These are phyloP conservation scores for Keiferia lycopersicella DNA, from an alignment of 2,888 invertebrate species.

Conservation along the genomic window DNA sequence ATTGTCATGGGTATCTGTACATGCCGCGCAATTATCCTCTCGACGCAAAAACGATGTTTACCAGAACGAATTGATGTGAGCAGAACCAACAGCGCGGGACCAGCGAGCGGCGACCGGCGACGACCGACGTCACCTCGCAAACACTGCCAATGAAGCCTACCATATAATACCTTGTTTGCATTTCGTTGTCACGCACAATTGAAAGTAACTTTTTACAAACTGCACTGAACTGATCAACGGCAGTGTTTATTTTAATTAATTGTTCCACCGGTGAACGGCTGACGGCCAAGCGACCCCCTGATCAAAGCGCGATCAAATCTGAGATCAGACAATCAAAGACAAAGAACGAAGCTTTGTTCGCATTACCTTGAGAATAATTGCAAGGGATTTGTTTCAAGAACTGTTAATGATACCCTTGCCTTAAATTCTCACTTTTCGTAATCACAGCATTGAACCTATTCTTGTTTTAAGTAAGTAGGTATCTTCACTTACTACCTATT, in stretches of 20 bases:
- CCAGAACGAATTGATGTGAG: conserved; percentile 34
- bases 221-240: conserved; percentile 28
- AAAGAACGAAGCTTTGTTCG: conserved; percentile 24
- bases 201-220: conserved; percentile 34
- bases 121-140: conserved; percentile 21
- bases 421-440: conserved; percentile 11
- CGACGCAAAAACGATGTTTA: conserved; percentile 34
- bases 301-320: conserved; percentile 30
- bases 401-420: conserved; percentile 16
- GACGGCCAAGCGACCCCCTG: conserved; percentile 25
- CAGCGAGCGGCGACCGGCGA: not conserved
- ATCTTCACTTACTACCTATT: not conserved
- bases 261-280: conserved; percentile 35
- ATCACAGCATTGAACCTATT: not conserved
- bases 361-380: conserved; percentile 22
- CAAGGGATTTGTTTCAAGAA: conserved; percentile 13
- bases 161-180: conserved; percentile 32
- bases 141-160: conserved; percentile 40
- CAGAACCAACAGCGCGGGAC: conserved; percentile 32
- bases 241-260: conserved; percentile 38
- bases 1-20: conserved; percentile 48
- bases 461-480: not conserved
- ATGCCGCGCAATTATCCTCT: conserved; percentile 37
- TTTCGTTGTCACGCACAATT: conserved; percentile 36
- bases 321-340: conserved; percentile 23